Evolutionary conservation across 2,888 invertebrate genomes (phyloP).

Genomic region (Spodoptera littoralis): DNA sequence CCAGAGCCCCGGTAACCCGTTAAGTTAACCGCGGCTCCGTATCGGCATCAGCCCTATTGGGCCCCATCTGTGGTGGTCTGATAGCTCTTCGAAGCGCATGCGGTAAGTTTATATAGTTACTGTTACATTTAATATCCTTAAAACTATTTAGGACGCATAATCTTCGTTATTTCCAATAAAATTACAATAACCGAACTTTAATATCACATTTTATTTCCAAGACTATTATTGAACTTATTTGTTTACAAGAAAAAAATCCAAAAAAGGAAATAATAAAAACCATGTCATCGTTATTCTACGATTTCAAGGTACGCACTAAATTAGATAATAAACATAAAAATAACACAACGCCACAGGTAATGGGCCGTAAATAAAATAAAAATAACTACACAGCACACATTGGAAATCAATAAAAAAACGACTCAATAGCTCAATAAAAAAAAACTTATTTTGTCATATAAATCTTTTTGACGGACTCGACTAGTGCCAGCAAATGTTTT

Average conservation of each 20-base stretch:
- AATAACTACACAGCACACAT: constrained; percentile 56
- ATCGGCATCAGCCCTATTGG: too few relatives aligned
- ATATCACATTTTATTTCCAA: constrained; percentile 3
- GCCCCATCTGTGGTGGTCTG: too few relatives aligned
- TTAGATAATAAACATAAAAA: constrained; percentile 55
- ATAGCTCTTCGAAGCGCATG: too few relatives aligned
- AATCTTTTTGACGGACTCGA: constrained; percentile 72
- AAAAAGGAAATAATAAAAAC: constrained; percentile 48
- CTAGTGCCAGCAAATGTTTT: constrained; percentile 55
- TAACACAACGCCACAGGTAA: constrained; percentile 58
- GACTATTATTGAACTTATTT: constrained; percentile 24
- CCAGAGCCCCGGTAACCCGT: too few relatives aligned
- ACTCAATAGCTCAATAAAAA: constrained; percentile 62
- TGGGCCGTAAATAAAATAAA: constrained; percentile 58
- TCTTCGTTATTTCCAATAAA: constrained; percentile 2
- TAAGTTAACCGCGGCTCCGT: too few relatives aligned
- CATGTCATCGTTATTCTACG: constrained; percentile 46
- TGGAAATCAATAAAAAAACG: constrained; percentile 63
- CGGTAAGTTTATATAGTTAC: too few relatives aligned
- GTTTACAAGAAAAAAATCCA: constrained; percentile 48
- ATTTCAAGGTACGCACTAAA: constrained; percentile 50
- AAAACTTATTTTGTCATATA: constrained; percentile 72
- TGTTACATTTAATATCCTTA: too few relatives aligned
- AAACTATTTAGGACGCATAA: neutral
- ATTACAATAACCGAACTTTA: neutral